Evolutionary conservation across 2,797 vertebrate species (phyloP), one percentile per base, ranked within the genome.

Genomic region (Orientallactaga sibirica): DNA sequence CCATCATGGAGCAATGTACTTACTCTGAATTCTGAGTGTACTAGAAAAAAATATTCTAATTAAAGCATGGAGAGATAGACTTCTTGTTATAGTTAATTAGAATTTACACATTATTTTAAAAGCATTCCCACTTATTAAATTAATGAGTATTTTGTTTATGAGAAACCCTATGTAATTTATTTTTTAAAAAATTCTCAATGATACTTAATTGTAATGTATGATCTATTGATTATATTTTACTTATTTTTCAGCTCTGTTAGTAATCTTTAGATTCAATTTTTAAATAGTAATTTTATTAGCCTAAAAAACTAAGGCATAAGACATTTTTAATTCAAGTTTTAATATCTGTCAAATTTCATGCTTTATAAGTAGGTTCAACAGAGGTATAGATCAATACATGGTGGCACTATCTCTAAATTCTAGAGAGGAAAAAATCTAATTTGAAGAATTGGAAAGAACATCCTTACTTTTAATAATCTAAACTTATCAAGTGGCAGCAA

Each of bases 291-390:
- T 94, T 91, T 81, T 43, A 70, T 90, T 85, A 33, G 1, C 78
- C 19, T 86, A 29, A 48, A 94, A 52, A 91, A 58, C 48, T 84
- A 88, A 86, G 41, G 3, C 58, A 64, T 27, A 86, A 24, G 43
- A 79, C 8, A 75, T 67, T 61, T 80, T 91, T 62, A 80, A 43
- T 80, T 79, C 25, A 76, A 82, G 88, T 88, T 83, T 85, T 86
- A 77, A 77, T 37, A 22, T 91, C 19, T 86, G 62, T 41, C 70
- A 90, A 66, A 73, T 79, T 89, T 92, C 19, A 79, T 83, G 33
- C 48, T 90, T 88, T 77, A 19, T n/a, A 86, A 68, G 10, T 58
- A 74, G 25, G 19, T 83, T 91, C 66, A 86, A 27, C 27, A 79
- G 27, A 95, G 20, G 27, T 14, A 33, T 80, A 7, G 73, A 78